phyloP scores from a whole-genome alignment of 2,797 vertebrate species.

The Coccyzus lansbergi region DNA sequence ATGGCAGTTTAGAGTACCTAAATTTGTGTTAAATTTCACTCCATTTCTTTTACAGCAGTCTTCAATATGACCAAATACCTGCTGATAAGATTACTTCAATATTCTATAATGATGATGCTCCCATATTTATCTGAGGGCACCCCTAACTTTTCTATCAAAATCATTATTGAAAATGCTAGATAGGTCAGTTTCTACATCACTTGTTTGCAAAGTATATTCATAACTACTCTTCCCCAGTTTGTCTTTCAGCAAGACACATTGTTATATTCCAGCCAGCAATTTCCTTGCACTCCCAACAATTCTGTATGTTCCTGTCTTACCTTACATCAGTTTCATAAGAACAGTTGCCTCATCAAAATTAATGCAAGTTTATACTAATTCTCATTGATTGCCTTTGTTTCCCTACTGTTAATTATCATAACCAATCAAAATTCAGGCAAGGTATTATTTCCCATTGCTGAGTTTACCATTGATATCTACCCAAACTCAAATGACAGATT shows the following conservation, averaged over 20 bases:
- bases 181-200: neutral
- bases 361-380: neutral
- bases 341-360: neutral
- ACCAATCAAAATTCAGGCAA: neutral
- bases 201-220: neutral
- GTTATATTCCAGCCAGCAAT: neutral
- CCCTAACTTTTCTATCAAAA: neutral
- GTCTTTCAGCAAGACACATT: neutral
- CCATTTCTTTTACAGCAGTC: neutral
- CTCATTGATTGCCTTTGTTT: neutral
- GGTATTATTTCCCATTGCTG: neutral
- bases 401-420: neutral
- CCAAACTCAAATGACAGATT: neutral
- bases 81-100: neutral
- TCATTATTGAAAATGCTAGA: neutral
- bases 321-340: neutral
- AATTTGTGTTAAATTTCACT: neutral
- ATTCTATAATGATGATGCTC: neutral
- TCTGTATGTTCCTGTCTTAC: neutral
- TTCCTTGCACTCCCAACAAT: neutral
- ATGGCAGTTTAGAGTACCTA: too few species aligned
- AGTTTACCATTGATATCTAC: neutral
- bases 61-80: neutral
- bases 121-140: neutral
- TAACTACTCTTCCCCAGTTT: neutral